These are phyloP conservation scores for Noctua janthina DNA, from an alignment of 2,888 invertebrate species.

Conservation along the genomic window DNA sequence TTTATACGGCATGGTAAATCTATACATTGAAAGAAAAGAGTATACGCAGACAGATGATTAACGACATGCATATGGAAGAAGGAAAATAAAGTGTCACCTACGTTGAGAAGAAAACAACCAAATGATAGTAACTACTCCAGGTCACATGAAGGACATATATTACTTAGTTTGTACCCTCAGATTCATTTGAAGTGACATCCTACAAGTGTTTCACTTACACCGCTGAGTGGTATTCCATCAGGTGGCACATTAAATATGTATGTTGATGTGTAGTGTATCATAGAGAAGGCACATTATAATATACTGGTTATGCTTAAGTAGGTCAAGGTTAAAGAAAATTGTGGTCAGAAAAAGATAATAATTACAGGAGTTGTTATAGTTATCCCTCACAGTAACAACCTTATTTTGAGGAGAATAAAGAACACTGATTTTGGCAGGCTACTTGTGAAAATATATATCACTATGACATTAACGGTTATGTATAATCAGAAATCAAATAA, in stretches of 20 bases:
- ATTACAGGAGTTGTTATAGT: not conserved
- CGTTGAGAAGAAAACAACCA: not conserved
- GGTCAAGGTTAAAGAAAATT: not conserved
- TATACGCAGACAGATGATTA: not conserved
- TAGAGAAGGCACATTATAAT: not conserved
- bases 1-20: not conserved
- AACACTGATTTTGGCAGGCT: not conserved
- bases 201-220: slow-evolving; percentile 32
- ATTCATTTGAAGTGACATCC: slow-evolving; percentile 44
- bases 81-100: not conserved
- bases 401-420: not conserved
- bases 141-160: slow-evolving; percentile 3
- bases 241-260: slow-evolving; percentile 35
- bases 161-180: slow-evolving; percentile 7
- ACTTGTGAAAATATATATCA: too few species aligned
- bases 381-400: not conserved
- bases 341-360: not conserved
- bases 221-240: slow-evolving; percentile 28
- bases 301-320: not conserved
- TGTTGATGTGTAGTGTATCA: slow-evolving; percentile 6
- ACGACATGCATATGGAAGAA: not conserved
- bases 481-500: too few species aligned
- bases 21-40: not conserved
- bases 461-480: too few species aligned
- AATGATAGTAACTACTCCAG: not conserved